These are phyloP conservation scores for Pemphredon lugubris DNA, from an alignment of 2,888 invertebrate genomes.

Conservation along the genomic window DNA sequence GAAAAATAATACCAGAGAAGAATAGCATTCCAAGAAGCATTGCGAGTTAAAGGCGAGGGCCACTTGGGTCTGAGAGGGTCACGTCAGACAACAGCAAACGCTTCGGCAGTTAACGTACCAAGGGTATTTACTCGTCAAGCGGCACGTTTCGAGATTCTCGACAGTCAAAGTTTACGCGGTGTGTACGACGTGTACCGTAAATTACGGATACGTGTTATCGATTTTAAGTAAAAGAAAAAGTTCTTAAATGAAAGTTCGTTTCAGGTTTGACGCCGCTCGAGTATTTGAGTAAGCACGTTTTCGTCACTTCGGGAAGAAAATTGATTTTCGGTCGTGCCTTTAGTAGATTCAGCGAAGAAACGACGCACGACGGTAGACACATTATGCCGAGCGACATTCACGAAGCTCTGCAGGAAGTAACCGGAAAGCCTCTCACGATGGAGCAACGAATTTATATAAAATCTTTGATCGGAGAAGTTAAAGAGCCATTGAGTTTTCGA, in stretches of 20 bases:
- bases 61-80: slow-evolving; percentile 70
- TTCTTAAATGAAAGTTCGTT: slow-evolving; percentile 50
- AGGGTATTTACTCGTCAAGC: slow-evolving; percentile 89
- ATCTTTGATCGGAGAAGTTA: slow-evolving; percentile 81
- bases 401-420: slow-evolving; percentile 82
- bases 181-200: slow-evolving; percentile 44
- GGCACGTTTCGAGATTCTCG: slow-evolving; percentile 89
- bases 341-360: slow-evolving; percentile 71
- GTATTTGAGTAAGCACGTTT: slow-evolving; percentile 87
- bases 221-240: too few relatives aligned
- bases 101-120: slow-evolving; percentile 82
- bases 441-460: slow-evolving; percentile 82
- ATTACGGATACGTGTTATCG: neutral
- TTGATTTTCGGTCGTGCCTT: slow-evolving; percentile 72
- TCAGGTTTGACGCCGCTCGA: slow-evolving; percentile 87
- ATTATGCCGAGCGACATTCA: slow-evolving; percentile 63
- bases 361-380: slow-evolving; percentile 63
- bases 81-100: slow-evolving; percentile 57
- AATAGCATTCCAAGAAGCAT: slow-evolving; percentile 87
- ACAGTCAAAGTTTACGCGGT: slow-evolving; percentile 83
- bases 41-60: slow-evolving; percentile 83
- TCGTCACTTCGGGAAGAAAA: slow-evolving; percentile 71
- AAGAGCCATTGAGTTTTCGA: slow-evolving; percentile 85
- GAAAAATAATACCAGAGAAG: slow-evolving; percentile 82
- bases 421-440: slow-evolving; percentile 84